Evolutionary conservation across 2,113 vertebrate species (phyloP).

Genomic region (Lycocorax pyrrhopterus): DNA sequence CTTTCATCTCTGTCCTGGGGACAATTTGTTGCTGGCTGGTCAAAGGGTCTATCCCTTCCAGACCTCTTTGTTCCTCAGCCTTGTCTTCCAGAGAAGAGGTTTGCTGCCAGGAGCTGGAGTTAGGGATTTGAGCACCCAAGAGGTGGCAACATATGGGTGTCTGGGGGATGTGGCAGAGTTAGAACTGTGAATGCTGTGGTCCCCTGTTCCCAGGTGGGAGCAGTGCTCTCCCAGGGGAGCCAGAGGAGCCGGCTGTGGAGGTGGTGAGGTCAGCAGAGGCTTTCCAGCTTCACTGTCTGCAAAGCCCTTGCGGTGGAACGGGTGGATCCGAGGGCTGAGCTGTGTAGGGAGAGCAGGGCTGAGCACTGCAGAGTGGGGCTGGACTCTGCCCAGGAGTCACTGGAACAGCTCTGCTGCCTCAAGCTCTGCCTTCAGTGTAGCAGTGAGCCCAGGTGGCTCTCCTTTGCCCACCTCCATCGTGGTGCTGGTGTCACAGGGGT

Average conservation of each 20-base stretch:
- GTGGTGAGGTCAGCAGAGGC: not conserved
- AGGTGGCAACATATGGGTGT: not conserved
- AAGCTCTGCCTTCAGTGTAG: not conserved
- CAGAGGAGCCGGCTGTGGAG: not conserved
- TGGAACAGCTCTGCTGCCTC: not conserved
- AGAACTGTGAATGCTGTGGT: not conserved
- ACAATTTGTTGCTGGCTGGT: not conserved
- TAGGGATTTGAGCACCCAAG: not conserved
- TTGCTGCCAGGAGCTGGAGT: not conserved
- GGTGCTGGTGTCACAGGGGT: not conserved
- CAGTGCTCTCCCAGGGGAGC: not conserved
- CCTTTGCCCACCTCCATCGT: not conserved
- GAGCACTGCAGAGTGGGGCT: not conserved
- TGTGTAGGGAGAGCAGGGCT: not conserved
- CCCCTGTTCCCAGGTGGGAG: not conserved
- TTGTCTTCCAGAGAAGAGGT: not conserved
- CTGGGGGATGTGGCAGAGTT: not conserved
- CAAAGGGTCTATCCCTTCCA: not conserved
- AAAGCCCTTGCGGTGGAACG: rapidly evolving
- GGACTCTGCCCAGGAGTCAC: not conserved
- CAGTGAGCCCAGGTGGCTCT: not conserved
- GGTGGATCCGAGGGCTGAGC: not conserved
- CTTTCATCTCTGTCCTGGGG: not conserved
- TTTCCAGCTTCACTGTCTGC: not conserved
- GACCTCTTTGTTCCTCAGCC: not conserved